These are phyloP conservation scores for Anastatus disparis DNA, from an alignment of 1,140 invertebrate genomes.

Conservation along the genomic window DNA sequence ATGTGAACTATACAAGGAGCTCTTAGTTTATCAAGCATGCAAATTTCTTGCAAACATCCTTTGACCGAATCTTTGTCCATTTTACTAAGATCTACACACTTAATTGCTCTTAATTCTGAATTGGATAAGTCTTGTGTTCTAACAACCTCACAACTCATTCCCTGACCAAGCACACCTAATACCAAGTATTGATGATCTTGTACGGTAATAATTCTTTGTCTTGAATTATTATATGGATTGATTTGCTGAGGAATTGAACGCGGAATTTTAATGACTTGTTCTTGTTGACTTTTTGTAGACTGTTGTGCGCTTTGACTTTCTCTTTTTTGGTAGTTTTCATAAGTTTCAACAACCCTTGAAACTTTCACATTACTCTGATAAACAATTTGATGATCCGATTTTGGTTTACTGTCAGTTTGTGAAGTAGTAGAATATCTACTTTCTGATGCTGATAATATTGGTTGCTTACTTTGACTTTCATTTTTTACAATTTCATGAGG, in stretches of 20 bases:
- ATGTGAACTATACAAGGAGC: slow-evolving; percentile 86
- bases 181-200: slow-evolving; percentile 59
- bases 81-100: slow-evolving; percentile 64
- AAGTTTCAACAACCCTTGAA: slow-evolving; percentile 17
- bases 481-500: slow-evolving; percentile 15
- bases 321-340: slow-evolving; percentile 18
- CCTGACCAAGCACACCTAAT: slow-evolving; percentile 66
- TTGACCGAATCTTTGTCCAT: slow-evolving; percentile 77
- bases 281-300: background rate
- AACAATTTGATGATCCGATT: slow-evolving; percentile 8
- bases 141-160: slow-evolving; percentile 72
- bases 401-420: slow-evolving; percentile 4
- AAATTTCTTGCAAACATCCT: slow-evolving; percentile 92
- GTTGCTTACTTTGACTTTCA: slow-evolving; percentile 4
- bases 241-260: slow-evolving; percentile 36
- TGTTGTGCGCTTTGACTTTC: slow-evolving; percentile 5
- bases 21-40: slow-evolving; percentile 85
- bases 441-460: slow-evolving; percentile 1
- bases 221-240: slow-evolving; percentile 15
- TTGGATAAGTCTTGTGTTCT: slow-evolving; percentile 62
- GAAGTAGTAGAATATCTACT: slow-evolving; percentile 1
- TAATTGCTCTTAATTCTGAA: slow-evolving; percentile 71
- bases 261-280: slow-evolving; percentile 36
- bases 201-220: slow-evolving; percentile 46
- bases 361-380: slow-evolving; percentile 19